phyloP scores from a whole-genome alignment of 2,113 vertebrate species.

The Xiphophorus couchianus region DNA sequence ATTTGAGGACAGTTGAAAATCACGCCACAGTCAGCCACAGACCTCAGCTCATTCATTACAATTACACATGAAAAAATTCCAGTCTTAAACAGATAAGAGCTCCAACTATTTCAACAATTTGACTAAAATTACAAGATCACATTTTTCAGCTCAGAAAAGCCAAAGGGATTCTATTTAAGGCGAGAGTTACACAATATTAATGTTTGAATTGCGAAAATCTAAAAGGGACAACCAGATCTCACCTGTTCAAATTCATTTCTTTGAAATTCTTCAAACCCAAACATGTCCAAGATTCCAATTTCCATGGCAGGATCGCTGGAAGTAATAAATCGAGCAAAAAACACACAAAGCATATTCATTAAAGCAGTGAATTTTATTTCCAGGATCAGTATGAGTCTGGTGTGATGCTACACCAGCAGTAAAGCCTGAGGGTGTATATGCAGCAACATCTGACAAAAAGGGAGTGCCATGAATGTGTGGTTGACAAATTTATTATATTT shows the following conservation, averaged over 20 bases:
- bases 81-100: slow-evolving; percentile 25
- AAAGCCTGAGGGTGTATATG: slow-evolving; percentile 10
- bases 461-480: slow-evolving; percentile 33
- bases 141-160: slow-evolving; percentile 9
- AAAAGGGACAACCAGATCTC: slow-evolving; percentile 22
- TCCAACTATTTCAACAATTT: slow-evolving; percentile 48
- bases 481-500: slow-evolving; percentile 37
- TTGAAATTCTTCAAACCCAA: slow-evolving; percentile 94
- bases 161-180: slow-evolving; percentile 1
- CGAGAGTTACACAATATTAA: not conserved
- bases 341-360: not conserved
- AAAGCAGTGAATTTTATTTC: not conserved
- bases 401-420: slow-evolving; percentile 12
- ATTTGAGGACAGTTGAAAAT: slow-evolving; percentile 68
- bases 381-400: not conserved
- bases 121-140: slow-evolving; percentile 30
- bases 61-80: slow-evolving; percentile 41
- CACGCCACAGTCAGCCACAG: slow-evolving; percentile 55
- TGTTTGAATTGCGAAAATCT: not conserved
- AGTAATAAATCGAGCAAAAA: slow-evolving; percentile 12
- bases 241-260: slow-evolving; percentile 95
- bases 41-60: slow-evolving; percentile 64
- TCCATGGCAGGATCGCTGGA: slow-evolving; percentile 84
- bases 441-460: slow-evolving; percentile 27
- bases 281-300: slow-evolving; percentile 92